A percentile compares a stretch with the other conserved stretches of the same genome.
phyloP scores from a whole-genome alignment of 2,113 vertebrate species.

The Vanacampus margaritifer region DNA sequence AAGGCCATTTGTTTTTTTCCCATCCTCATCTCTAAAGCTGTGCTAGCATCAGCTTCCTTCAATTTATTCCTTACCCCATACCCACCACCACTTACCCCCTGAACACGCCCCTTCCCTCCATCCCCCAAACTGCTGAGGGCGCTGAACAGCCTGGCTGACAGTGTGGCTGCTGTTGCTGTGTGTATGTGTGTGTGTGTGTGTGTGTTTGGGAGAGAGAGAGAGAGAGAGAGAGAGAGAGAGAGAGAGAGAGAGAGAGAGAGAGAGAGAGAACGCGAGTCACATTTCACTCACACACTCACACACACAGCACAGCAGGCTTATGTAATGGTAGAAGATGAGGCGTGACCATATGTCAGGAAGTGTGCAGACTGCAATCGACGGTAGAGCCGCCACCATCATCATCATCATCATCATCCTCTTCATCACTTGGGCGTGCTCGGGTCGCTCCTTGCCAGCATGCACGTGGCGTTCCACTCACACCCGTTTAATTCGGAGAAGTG shows the following conservation, averaged over 20 bases:
- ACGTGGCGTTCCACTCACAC: conserved; percentile 25
- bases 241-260: conserved; percentile 37
- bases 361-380: conserved; percentile 62
- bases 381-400: conserved; percentile 52
- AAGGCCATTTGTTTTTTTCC: conserved; percentile 50
- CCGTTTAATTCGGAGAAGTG: conserved; percentile 49
- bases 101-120: neutral
- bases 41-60: conserved; percentile 64
- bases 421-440: conserved; percentile 66
- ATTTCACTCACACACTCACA: neutral
- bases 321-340: conserved; percentile 60
- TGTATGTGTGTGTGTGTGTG: conserved; percentile 16
- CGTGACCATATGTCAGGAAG: conserved; percentile 73
- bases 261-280: conserved; percentile 34
- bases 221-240: conserved; percentile 43
- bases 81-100: neutral
- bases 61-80: conserved; percentile 83
- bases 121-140: conserved; percentile 57
- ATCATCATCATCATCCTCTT: conserved; percentile 48
- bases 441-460: conserved; percentile 38
- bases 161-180: conserved; percentile 35
- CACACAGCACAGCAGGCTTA: conserved; percentile 54
- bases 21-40: conserved; percentile 59
- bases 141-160: conserved; percentile 59
- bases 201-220: conserved; percentile 17